Conservation (phyloP, 1,140 invertebrate species). For the Thaumetopoea pityocampa region DNA sequence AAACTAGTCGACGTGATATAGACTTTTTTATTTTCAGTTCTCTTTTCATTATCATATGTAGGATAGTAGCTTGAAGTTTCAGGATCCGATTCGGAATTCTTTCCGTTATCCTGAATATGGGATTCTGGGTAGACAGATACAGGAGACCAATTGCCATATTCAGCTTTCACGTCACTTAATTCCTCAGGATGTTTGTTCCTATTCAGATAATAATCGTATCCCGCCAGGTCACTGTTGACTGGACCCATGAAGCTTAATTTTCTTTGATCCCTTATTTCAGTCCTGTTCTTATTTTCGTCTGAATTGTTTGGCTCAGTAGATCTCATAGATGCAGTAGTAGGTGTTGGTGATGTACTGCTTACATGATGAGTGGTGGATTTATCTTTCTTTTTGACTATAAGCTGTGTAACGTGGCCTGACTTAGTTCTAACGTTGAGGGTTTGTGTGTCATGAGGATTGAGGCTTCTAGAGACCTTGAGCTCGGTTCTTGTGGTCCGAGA, state of each 20-base stretch:
- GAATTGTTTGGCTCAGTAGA: constrained; percentile 38
- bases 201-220: constrained; percentile 69
- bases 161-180: constrained; percentile 63
- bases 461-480: constrained; percentile 85
- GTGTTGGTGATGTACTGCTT: constrained; percentile 42
- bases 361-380: constrained; percentile 43
- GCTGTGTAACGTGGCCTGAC: constrained; percentile 83
- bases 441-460: constrained; percentile 84
- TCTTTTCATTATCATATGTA: constrained; percentile 65
- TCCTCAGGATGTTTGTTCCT: constrained; percentile 61
- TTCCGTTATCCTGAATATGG: constrained; percentile 61
- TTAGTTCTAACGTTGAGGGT: constrained; percentile 85
- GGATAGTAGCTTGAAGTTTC: constrained; percentile 64
- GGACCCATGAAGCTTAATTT: constrained; percentile 53
- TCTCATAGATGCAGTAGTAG: constrained; percentile 47
- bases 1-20: constrained; percentile 73
- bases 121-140: constrained; percentile 70
- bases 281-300: constrained; percentile 53
- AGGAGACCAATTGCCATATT: constrained; percentile 74
- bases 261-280: constrained; percentile 59
- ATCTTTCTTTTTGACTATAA: constrained; percentile 86
- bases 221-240: constrained; percentile 59
- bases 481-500: constrained; percentile 80
- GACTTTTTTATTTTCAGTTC: constrained; percentile 65
- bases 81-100: constrained; percentile 47